Percentiles rank a stretch among this genome's conserved stretches.
phyloP scores from a whole-genome alignment of 2,797 vertebrate species.

The Arctocebus calabarensis region DNA sequence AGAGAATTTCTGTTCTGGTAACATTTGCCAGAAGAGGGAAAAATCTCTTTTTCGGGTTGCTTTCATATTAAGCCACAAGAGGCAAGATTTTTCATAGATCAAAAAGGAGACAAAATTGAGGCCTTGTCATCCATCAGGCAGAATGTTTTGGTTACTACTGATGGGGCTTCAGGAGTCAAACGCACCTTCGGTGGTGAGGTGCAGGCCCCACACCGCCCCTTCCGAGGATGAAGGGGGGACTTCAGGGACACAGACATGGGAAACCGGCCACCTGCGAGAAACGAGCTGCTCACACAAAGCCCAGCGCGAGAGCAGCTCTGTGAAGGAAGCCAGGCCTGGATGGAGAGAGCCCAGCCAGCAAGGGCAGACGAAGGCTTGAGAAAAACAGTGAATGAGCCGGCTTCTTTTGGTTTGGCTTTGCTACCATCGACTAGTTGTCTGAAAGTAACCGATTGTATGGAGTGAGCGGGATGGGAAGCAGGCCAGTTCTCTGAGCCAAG shows the following conservation, averaged over 20 bases:
- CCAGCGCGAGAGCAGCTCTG: background rate
- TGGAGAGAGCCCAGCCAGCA: background rate
- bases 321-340: background rate
- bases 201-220: background rate
- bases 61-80: background rate
- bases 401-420: background rate
- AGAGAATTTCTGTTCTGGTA: no score
- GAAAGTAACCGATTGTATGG: slow-evolving; percentile 59
- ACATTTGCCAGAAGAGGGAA: background rate
- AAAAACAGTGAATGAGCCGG: slow-evolving; percentile 39
- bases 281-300: slow-evolving; percentile 50
- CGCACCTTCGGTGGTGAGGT: background rate
- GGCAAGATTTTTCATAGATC: background rate
- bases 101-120: background rate
- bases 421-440: slow-evolving; percentile 59
- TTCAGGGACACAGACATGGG: background rate
- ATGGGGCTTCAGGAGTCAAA: background rate
- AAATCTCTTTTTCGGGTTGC: background rate
- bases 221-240: background rate
- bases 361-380: background rate
- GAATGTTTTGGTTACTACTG: rapidly evolving
- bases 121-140: background rate
- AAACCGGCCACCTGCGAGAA: background rate
- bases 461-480: slow-evolving; percentile 58
- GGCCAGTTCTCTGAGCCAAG: slow-evolving; percentile 66